These are phyloP conservation scores for Drosophila affinis DNA, from an alignment of 2,888 invertebrate species.

Conservation along the genomic window DNA sequence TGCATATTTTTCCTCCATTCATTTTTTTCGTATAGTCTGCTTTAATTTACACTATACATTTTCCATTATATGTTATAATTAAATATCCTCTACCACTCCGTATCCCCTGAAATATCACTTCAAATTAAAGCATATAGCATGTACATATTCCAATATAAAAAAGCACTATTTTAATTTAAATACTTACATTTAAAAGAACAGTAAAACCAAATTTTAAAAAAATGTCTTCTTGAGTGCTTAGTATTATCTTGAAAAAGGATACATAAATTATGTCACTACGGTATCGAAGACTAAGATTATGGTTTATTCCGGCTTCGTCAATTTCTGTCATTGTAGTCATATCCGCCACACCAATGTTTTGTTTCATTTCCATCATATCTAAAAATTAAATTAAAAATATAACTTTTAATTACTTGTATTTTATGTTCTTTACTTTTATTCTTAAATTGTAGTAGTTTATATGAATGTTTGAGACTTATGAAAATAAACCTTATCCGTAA, in stretches of 20 bases:
- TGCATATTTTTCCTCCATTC: too few relatives aligned
- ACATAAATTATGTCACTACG: conserved; percentile 93
- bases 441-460: too few relatives aligned
- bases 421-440: not conserved
- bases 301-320: conserved; percentile 94
- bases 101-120: too few relatives aligned
- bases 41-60: too few relatives aligned
- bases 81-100: too few relatives aligned
- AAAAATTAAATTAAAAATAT: conserved; percentile 42
- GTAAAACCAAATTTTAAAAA: not conserved
- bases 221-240: not conserved
- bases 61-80: too few relatives aligned
- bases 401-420: not conserved
- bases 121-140: too few relatives aligned
- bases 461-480: too few relatives aligned
- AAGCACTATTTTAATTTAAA: not conserved
- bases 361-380: conserved; percentile 72
- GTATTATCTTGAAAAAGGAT: conserved; percentile 88
- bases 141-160: not conserved
- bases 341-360: conserved; percentile 92
- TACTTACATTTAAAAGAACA: not conserved
- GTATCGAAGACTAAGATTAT: conserved; percentile 93
- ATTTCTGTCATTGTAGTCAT: conserved; percentile 96
- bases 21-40: too few relatives aligned
- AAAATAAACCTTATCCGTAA: too few relatives aligned